These are phyloP conservation scores for Ctenomys sociabilis DNA, from an alignment of 2,113 vertebrate genomes.

Conservation along the genomic window DNA sequence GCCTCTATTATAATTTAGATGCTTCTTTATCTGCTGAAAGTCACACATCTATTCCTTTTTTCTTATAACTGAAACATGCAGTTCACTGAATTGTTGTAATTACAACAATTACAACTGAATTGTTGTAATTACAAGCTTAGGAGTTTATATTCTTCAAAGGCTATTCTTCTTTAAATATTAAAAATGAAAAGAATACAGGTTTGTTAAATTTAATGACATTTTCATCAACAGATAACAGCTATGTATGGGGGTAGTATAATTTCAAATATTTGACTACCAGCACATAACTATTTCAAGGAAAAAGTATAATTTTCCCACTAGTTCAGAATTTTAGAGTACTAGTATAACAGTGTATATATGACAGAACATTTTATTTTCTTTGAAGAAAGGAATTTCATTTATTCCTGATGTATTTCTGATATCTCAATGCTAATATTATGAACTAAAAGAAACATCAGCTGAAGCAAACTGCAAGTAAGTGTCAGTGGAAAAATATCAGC, in stretches of 20 bases:
- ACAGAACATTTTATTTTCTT: conserved; percentile 71
- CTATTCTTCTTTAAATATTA: conserved; percentile 32
- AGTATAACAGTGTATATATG: conserved; percentile 58
- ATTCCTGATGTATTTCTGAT: conserved; percentile 29
- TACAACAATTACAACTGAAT: not conserved
- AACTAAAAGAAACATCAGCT: not conserved
- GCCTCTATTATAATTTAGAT: conserved; percentile 39
- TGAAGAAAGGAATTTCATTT: conserved; percentile 46
- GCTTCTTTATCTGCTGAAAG: not conserved
- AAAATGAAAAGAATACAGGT: conserved; percentile 13
- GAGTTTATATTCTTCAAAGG: conserved; percentile 13
- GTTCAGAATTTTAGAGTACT: conserved; percentile 62
- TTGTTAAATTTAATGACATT: conserved; percentile 59
- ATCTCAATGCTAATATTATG: not conserved
- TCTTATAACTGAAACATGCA: not conserved
- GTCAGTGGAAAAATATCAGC: not conserved
- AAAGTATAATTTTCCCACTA: conserved; percentile 66
- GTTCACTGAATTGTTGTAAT: not conserved
- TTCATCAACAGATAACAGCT: conserved; percentile 64
- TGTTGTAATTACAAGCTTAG: not conserved
- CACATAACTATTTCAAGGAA: conserved; percentile 44
- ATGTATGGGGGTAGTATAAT: conserved; percentile 56
- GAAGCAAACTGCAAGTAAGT: not conserved
- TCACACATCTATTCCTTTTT: not conserved
- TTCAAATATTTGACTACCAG: conserved; percentile 65